Conservation (phyloP, 1,140 invertebrate species). For the Paraescarpia echinospica region DNA sequence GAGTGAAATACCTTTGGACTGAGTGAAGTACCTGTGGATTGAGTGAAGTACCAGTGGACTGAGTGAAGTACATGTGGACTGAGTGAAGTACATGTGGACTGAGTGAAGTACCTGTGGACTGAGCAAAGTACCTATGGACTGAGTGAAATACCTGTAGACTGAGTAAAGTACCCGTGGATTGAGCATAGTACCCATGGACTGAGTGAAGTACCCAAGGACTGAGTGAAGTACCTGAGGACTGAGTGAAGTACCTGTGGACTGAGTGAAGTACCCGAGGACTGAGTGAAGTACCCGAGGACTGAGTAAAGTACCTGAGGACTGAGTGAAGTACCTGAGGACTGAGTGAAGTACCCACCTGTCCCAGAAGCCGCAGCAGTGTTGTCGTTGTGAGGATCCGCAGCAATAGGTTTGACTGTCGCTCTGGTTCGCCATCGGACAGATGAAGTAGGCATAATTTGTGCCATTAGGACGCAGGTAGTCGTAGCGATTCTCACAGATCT, state of each 20-base stretch:
- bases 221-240: neutral
- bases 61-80: neutral
- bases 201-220: neutral
- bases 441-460: conserved; percentile 8
- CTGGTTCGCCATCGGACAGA: conserved; percentile 8
- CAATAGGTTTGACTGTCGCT: conserved; percentile 14
- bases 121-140: neutral
- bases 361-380: conserved; percentile 25
- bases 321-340: neutral
- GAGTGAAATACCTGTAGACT: neutral
- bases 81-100: neutral
- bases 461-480: conserved; percentile 22
- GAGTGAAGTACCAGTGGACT: neutral
- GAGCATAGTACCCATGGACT: neutral
- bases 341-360: conserved; percentile 9
- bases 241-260: neutral
- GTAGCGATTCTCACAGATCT: conserved; percentile 16
- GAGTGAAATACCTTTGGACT: too few relatives aligned
- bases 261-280: neutral
- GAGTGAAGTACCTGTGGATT: too few relatives aligned
- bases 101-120: neutral
- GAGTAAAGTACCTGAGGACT: neutral
- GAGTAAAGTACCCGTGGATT: neutral
- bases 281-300: neutral
- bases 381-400: conserved; percentile 15